Base-by-base conservation (phyloP, 23 tunicate genomes). In the Trididemnum nubilum region DNA sequence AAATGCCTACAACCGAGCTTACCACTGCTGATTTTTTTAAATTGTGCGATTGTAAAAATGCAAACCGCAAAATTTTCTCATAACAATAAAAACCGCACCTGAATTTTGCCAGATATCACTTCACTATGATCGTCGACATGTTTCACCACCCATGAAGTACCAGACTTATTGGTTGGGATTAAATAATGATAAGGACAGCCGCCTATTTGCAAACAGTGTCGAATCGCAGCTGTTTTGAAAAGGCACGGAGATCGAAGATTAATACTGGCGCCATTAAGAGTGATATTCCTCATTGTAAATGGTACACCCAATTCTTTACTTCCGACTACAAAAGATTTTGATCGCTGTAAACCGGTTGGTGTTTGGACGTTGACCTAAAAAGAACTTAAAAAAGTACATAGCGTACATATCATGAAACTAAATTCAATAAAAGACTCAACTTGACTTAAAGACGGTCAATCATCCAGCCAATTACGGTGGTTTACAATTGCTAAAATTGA, bases 181-280 rank as follows among this genome's bases (percentile, higher is more conserved):
- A 83, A 21, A 49, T 86, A 92, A 63, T 86, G 97, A 60, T 75
- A 86, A 4, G 97, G 97, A 1, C 51, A 49, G 0, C 88, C 97
- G 39, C 91, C 97, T 33, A 90, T 73, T 76, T 76, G 76, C 7
- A 76, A 2, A n/a, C 5, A 51, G 36, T 84, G 82, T 28, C 59
- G 83, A 9, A 64, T 36, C 49, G 82, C 64, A 1, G 88, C 82
- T 7, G 82, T 64, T 76, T 84, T 76, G 40, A 84, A 77, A 4
- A 84, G 32, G 26, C 76, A 64, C 0, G 88, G 38, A 1, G 80
- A 60, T 61, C 58, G 59, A 36, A 73, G 25, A 39, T 25, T 34
- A 37, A 36, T 35, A 28, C 18, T 50, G 31, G 12, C 5, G 15
- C 25, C 38, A 4, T 28, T 40, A 19, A 85, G 44, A 35, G 0